A percentile compares a stretch with the other conserved stretches of the same genome.
Evolutionary conservation across 2,113 vertebrate species (phyloP).

Genomic region (Triplophysa rosa): DNA sequence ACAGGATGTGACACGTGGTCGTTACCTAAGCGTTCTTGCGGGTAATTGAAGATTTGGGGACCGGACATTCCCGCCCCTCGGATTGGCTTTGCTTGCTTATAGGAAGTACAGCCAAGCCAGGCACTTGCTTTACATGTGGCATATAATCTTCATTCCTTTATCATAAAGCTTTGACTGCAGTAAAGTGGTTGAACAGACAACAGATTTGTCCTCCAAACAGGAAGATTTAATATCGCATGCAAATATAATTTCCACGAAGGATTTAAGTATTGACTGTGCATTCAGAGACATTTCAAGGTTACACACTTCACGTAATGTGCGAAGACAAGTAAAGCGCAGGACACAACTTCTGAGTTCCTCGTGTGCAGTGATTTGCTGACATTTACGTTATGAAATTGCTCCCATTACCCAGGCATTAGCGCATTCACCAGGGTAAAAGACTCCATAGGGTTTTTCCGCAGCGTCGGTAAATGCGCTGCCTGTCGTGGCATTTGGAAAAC

Average conservation of each 20-base stretch:
- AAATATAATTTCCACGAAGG: background rate
- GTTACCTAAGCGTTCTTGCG: conserved; percentile 49
- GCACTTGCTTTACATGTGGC: background rate
- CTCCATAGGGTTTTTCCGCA: conserved; percentile 19
- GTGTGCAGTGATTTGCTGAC: conserved; percentile 34
- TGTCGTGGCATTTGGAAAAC: conserved; percentile 50
- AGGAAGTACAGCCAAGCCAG: background rate
- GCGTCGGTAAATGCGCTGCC: conserved; percentile 16
- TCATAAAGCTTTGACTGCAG: conserved; percentile 7
- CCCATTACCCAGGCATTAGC: conserved; percentile 37
- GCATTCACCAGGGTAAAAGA: conserved; percentile 23
- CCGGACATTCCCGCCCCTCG: background rate
- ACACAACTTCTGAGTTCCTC: background rate
- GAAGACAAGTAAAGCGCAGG: background rate
- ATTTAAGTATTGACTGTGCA: background rate
- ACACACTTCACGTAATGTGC: background rate
- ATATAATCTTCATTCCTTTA: background rate
- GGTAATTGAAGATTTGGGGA: conserved; percentile 44
- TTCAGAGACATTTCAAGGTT: background rate
- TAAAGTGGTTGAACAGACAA: background rate
- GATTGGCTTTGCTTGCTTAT: conserved; percentile 1
- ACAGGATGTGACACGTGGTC: conserved; percentile 33
- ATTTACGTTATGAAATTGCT: conserved; percentile 44
- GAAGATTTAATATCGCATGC: conserved; percentile 4
- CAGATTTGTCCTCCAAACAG: background rate